Conservation (phyloP, 2,888 invertebrate species). For the Callosobruchus maculatus region DNA sequence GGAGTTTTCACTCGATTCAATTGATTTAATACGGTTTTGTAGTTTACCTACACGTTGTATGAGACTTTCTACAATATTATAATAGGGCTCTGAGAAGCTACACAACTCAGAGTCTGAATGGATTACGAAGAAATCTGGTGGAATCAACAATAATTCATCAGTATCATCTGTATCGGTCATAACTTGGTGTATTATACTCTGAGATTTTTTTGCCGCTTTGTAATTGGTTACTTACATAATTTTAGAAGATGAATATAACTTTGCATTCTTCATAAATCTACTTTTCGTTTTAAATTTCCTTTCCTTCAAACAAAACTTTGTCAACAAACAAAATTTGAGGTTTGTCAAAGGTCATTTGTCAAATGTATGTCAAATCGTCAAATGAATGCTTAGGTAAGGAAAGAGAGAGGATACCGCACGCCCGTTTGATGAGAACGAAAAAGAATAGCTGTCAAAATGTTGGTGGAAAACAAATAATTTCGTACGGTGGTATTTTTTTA, state of each 20-base stretch:
- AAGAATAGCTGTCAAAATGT: too few species aligned
- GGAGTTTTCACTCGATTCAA: slow-evolving; percentile 47
- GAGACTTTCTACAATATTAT: slow-evolving; percentile 59
- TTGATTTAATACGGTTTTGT: slow-evolving; percentile 51
- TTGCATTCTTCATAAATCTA: neutral
- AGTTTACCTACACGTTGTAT: slow-evolving; percentile 61
- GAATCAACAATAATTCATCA: slow-evolving; percentile 74
- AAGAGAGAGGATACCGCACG: too few species aligned
- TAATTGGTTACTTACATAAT: neutral
- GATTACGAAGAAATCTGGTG: slow-evolving; percentile 70
- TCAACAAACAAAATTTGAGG: slow-evolving; percentile 8
- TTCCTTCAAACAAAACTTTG: slow-evolving; percentile 8
- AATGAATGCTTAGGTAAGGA: too few species aligned
- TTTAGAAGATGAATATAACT: slow-evolving; percentile 1
- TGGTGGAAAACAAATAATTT: too few species aligned
- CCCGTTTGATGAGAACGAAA: too few species aligned
- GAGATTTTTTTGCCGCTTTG: neutral
- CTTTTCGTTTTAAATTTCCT: neutral
- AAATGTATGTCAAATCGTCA: too few species aligned
- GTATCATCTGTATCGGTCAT: slow-evolving; percentile 80
- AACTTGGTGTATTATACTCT: slow-evolving; percentile 27
- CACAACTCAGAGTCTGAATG: slow-evolving; percentile 46
- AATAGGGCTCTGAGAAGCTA: slow-evolving; percentile 51
- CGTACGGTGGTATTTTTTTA: too few species aligned
- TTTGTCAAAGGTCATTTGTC: neutral